Evolutionary conservation across 2,113 vertebrate genomes (phyloP).

Genomic region (Eudorcas thomsonii): DNA sequence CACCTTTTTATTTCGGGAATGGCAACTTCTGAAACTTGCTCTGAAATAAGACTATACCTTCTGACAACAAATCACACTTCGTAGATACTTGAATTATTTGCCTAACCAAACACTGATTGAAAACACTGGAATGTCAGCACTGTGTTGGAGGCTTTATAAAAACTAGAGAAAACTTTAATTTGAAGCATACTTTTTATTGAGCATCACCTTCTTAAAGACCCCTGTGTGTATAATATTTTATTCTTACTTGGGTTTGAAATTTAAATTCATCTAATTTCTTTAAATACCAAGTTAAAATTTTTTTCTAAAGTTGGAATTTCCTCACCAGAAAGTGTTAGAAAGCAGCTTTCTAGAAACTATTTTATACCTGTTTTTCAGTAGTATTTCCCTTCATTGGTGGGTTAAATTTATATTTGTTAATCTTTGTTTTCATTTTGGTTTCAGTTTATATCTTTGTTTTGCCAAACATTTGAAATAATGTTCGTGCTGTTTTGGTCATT

Average conservation of each 20-base stretch:
- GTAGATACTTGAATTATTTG: slow-evolving; percentile 19
- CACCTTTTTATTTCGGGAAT: slow-evolving; percentile 50
- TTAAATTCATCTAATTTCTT: neutral
- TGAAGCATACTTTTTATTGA: neutral
- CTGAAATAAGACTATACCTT: slow-evolving; percentile 27
- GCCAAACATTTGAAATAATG: slow-evolving; percentile 14
- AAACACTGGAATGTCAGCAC: neutral
- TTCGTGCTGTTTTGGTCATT: slow-evolving; percentile 16
- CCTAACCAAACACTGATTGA: neutral
- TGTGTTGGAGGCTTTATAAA: neutral
- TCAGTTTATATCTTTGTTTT: slow-evolving; percentile 16
- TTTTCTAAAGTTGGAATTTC: neutral
- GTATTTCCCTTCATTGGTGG: slow-evolving; percentile 30
- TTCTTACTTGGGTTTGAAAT: slow-evolving; percentile 7
- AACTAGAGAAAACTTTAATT: neutral
- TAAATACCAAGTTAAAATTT: neutral
- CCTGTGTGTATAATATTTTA: neutral
- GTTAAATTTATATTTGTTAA: neutral
- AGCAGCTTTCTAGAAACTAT: slow-evolving; percentile 41
- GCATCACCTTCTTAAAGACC: neutral
- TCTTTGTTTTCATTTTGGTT: neutral
- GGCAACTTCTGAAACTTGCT: slow-evolving; percentile 57
- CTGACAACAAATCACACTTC: slow-evolving; percentile 2
- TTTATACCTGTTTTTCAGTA: neutral
- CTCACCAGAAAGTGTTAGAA: slow-evolving; percentile 30